These are phyloP conservation scores for Cosmia trapezina DNA, from an alignment of 2,888 invertebrate species.

Conservation along the genomic window DNA sequence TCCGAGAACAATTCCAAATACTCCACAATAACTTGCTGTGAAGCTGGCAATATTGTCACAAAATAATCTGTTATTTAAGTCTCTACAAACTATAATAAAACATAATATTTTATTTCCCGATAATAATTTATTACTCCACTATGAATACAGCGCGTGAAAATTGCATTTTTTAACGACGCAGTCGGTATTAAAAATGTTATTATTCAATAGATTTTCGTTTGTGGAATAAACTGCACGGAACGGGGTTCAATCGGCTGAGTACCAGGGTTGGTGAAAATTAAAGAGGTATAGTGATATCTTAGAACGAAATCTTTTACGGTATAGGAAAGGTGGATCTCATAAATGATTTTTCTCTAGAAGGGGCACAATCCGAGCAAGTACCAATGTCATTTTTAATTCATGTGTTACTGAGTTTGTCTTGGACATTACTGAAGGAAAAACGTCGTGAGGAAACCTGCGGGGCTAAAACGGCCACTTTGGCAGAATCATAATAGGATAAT, in stretches of 20 bases:
- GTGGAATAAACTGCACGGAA: slow-evolving; percentile 12
- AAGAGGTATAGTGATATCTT: background rate
- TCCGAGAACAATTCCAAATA: background rate
- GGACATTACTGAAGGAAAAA: no score
- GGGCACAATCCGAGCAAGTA: no score
- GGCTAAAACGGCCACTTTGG: no score
- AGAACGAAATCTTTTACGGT: background rate
- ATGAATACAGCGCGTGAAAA: slow-evolving; percentile 38
- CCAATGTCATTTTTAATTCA: no score
- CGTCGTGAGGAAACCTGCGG: no score
- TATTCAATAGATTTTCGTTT: slow-evolving; percentile 52
- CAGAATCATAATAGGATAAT: no score
- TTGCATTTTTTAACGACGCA: slow-evolving; percentile 56
- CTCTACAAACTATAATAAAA: slow-evolving; percentile 37
- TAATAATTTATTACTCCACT: slow-evolving; percentile 44
- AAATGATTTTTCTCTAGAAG: no score
- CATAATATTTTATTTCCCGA: slow-evolving; percentile 51
- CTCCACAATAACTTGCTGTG: background rate
- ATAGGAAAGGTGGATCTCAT: background rate
- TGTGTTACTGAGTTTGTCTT: no score
- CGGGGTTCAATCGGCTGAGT: background rate
- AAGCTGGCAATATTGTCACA: slow-evolving; percentile 17
- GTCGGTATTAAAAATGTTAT: slow-evolving; percentile 51
- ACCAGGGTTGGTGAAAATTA: background rate
- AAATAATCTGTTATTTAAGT: slow-evolving; percentile 30